phyloP scores from a whole-genome alignment of 1,140 invertebrate species.

The Drosophila mauritiana region DNA sequence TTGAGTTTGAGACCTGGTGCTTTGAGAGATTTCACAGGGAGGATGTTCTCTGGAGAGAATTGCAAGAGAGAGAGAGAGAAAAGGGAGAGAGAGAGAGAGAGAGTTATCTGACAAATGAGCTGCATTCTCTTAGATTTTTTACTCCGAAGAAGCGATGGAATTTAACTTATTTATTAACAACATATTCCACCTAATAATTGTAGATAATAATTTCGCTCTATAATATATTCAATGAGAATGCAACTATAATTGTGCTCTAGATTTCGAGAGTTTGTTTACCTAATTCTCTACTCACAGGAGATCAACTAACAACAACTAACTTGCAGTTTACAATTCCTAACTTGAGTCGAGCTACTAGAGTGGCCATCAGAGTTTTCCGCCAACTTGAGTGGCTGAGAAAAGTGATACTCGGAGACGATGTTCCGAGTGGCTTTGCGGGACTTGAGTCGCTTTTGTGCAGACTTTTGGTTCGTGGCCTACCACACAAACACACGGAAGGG shows the following conservation, averaged over 20 bases:
- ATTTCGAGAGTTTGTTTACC: too few relatives aligned
- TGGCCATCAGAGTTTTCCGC: too few relatives aligned
- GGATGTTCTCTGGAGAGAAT: neutral
- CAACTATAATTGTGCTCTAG: neutral
- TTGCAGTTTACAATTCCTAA: neutral
- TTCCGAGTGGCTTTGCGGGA: constrained; percentile 12
- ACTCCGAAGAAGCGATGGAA: neutral
- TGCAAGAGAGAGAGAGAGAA: too few relatives aligned
- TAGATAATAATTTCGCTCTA: too few relatives aligned
- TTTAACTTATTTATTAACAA: neutral
- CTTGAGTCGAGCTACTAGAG: neutral
- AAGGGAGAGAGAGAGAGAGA: neutral
- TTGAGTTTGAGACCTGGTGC: too few relatives aligned
- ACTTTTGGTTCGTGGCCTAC: constrained; percentile 54
- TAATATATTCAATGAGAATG: too few relatives aligned
- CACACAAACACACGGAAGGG: constrained; percentile 26
- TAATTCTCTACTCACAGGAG: neutral
- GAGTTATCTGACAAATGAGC: neutral
- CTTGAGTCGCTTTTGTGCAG: constrained; percentile 73
- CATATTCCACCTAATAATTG: too few relatives aligned
- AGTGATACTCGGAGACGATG: constrained; percentile 1
- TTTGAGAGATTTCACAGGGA: neutral
- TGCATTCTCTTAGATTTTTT: neutral
- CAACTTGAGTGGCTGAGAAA: neutral
- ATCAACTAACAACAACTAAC: neutral